Percentiles rank a stretch among this genome's conserved stretches.
phyloP scores from a whole-genome alignment of 2,113 vertebrate genomes.

The Amphiprion percula region DNA sequence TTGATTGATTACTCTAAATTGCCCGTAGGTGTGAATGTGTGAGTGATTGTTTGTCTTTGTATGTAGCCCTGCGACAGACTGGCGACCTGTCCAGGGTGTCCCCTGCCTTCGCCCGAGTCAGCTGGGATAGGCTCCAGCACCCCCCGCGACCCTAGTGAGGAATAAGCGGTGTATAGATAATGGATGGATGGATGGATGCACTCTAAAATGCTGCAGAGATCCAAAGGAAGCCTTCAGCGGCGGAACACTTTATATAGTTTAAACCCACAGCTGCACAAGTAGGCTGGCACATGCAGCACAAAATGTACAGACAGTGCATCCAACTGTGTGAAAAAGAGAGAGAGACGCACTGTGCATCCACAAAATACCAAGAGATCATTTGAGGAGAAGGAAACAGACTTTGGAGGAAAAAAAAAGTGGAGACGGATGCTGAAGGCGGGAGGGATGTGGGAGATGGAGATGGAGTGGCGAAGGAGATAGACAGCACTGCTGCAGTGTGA shows the following conservation, averaged over 20 bases:
- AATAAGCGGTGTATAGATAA: too few species aligned
- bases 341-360: conserved; percentile 34
- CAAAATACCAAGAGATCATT: conserved; percentile 46
- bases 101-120: too few species aligned
- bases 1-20: too few species aligned
- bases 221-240: neutral
- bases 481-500: conserved; percentile 71
- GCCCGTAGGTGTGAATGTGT: too few species aligned
- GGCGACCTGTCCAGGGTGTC: too few species aligned
- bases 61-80: too few species aligned
- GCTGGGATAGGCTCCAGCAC: too few species aligned
- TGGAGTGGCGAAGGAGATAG: conserved; percentile 38
- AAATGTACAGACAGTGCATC: conserved; percentile 63
- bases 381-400: conserved; percentile 48
- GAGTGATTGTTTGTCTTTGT: too few species aligned
- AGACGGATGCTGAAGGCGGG: conserved; percentile 28
- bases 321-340: conserved; percentile 21
- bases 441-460: conserved; percentile 34
- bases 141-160: too few species aligned
- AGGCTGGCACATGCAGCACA: conserved; percentile 28
- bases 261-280: conserved; percentile 12
- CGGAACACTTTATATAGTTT: neutral
- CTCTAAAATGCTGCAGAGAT: neutral
- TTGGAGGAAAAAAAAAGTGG: neutral
- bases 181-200: too few species aligned